Evolutionary conservation across 2,888 invertebrate species (phyloP), one percentile per base, ranked within the genome.

Genomic region (Dolichomitus sp.): DNA sequence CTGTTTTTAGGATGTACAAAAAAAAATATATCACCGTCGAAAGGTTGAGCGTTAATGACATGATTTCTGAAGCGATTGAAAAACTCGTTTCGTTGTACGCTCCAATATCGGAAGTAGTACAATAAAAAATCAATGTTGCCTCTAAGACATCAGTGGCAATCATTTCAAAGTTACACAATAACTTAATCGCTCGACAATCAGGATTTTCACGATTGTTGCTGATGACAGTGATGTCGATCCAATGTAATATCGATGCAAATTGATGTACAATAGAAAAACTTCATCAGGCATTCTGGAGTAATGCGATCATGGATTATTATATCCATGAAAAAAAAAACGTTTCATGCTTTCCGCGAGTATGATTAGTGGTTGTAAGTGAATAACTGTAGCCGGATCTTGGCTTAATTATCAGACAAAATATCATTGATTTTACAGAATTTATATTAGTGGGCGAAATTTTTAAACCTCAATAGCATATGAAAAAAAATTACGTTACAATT

Each of bases 321-420:
- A 65, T 66, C 57, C 45, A 65, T 19, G 57, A 54, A 72, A 68
- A 52, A 54, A 68, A 52, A 54, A 83, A 48, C 76, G 30, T 63
- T 72, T 59, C 40, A 45, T 68, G 23, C 70, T 70, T 70, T 33
- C 61, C 33, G 17, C 66, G 61, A 59, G 54, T 75, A 75, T 82
- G 69, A 82, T 82, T 79, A 82, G 30, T n/a, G 78, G 74, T 78
- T 78, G 78, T 82, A 75, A 82, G 50, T 19, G 45, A 23, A 12
- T 48, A 48, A 12, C 12, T 9, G n/a, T 9, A 50, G 37, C 23
- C 42, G 42, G 27, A 42, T 12, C 14, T 11, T 45, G 19, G 14
- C 27, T 14, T 48, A 37, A 61, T 73, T 50, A 19, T 61, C 45
- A 12, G 61, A 73, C 50, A 19, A 23, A 45, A n/a, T 23, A 3